Evolutionary conservation across 2,113 vertebrate species (phyloP).

Genomic region (Hippoglossus stenolepis): DNA sequence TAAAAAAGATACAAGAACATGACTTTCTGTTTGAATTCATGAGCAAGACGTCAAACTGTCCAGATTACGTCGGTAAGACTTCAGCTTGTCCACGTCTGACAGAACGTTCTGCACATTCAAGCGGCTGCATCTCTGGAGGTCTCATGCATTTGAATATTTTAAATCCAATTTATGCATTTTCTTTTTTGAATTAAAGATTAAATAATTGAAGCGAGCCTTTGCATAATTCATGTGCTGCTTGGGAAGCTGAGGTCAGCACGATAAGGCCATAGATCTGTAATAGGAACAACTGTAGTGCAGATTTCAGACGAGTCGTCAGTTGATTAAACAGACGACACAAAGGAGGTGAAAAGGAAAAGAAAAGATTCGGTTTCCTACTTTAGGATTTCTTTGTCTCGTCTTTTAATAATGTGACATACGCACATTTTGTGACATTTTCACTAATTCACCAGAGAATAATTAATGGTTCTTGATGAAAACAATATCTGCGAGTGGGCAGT

Average conservation of each 20-base stretch:
- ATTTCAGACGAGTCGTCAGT: background rate
- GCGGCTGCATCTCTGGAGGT: slow-evolving; percentile 7
- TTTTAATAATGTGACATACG: no score
- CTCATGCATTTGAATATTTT: slow-evolving; percentile 58
- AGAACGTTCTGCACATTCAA: background rate
- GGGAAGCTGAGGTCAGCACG: slow-evolving; percentile 46
- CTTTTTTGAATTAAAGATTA: slow-evolving; percentile 53
- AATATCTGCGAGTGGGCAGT: no score
- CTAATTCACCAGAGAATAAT: no score
- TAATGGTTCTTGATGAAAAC: no score
- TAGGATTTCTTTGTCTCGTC: no score
- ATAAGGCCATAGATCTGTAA: slow-evolving; percentile 28
- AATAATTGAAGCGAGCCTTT: slow-evolving; percentile 51
- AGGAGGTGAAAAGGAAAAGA: no score
- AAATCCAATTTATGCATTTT: slow-evolving; percentile 58
- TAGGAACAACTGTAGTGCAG: slow-evolving; percentile 19
- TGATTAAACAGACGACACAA: background rate
- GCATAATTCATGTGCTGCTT: slow-evolving; percentile 60
- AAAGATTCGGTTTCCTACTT: no score
- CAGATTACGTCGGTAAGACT: background rate
- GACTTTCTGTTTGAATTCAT: no score
- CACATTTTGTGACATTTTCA: no score
- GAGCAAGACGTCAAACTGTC: background rate
- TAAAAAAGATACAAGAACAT: no score
- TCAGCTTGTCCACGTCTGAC: background rate